Evolutionary conservation across 2,113 vertebrate species (phyloP), one percentile per base, ranked within the genome.

Genomic region (Otolemur garnettii): DNA sequence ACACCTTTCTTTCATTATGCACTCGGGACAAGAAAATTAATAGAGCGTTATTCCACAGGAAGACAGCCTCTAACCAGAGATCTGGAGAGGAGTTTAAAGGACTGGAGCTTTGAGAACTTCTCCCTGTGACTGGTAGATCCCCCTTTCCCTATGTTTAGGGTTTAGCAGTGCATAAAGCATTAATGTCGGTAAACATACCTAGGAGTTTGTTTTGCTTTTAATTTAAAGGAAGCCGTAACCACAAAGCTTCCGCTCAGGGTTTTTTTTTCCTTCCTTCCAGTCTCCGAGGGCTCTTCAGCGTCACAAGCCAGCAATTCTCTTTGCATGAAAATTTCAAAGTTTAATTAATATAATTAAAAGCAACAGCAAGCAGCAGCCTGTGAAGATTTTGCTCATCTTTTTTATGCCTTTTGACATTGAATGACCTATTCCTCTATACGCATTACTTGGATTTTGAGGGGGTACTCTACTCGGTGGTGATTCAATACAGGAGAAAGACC

Each of bases 321-420:
- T 98, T 93, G 98, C 98, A 97, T 98, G 98, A 97, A 97, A 99
- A 98, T 99, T 99, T 99, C 99, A 98, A 99, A 99, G 98, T 99
- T 99, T 99, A 99, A 99, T 99, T 99, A 99, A 99, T 99, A 99
- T 99, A 99, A 99, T 99, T 99, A 99, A 99, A 99, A 98, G 98
- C 98, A 99, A 99, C 99, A 99, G 99, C 99, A 98, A 99, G 99
- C 99, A 99, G 99, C 99, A 99, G 99, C 99, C 99, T 99, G 99
- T 99, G 99, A 99, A 99, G 99, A 99, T 99, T 98, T 98, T 98
- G 98, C 99, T 99, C 99, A 99, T 99, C 98, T 98, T 99, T 99
- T 99, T 99, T 99, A 99, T 98, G 99, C 98, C 98, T 99, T 99
- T 98, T 99, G 99, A 99, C 99, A 99, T 99, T 99, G 99, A 99